Percentiles rank a stretch among this genome's conserved stretches.
These are phyloP conservation scores for Odocoileus hemionus DNA, from an alignment of 2,113 vertebrate genomes.

Conservation along the genomic window DNA sequence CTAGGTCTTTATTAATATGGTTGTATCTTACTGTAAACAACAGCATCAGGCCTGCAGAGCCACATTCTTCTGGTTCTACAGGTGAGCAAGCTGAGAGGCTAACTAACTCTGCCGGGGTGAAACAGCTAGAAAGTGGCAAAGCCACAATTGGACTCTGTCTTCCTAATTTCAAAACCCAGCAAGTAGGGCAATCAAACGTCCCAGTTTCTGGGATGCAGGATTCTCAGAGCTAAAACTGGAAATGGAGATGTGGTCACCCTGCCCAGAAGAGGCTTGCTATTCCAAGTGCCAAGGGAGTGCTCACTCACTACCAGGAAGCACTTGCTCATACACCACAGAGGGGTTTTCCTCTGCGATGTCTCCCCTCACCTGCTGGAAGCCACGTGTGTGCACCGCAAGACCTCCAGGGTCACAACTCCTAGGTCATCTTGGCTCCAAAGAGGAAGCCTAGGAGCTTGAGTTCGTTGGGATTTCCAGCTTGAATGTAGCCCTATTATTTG, in stretches of 20 bases:
- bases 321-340: background rate
- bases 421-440: background rate
- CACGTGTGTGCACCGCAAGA: fast-evolving
- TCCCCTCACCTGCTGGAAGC: background rate
- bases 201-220: background rate
- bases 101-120: too few relatives aligned
- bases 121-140: background rate
- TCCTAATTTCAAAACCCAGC: background rate
- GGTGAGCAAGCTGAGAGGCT: background rate
- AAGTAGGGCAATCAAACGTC: background rate
- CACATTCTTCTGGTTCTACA: background rate
- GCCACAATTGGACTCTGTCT: background rate
- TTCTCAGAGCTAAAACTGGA: background rate
- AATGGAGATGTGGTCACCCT: background rate
- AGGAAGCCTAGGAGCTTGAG: background rate
- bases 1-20: background rate
- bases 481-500: background rate
- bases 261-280: background rate
- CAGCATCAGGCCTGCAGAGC: background rate
- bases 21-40: background rate
- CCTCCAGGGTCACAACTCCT: background rate
- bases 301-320: background rate
- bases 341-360: background rate
- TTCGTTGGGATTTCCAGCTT: background rate
- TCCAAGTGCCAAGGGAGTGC: too few relatives aligned